Base-by-base conservation (phyloP, 2,113 vertebrate species). In the Protobothrops flavoviridis region DNA sequence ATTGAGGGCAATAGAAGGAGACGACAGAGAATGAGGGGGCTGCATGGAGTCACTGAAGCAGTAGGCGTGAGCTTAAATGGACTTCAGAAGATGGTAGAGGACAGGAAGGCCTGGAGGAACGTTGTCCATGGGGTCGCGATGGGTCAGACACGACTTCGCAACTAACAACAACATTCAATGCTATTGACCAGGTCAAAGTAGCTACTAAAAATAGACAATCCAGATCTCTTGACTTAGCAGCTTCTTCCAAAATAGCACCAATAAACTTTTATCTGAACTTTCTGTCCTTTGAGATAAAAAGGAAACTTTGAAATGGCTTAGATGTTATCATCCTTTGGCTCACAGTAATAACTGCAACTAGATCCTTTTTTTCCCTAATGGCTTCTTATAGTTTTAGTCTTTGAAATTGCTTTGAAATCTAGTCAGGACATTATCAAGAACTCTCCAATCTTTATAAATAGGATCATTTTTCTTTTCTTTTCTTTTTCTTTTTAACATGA, bases 281-380 rank as follows among this genome's bases (percentile, higher is more conserved):
- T 95, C 91, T 89, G 55, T 92, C 52, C 33, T 93, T 85, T 92
- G 55, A 95, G 96, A 95, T 89, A 94, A 92, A 94, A 92, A 93
- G 89, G 94, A 85, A 94, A 94, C 56, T 87, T 59, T 94, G 93
- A 97, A 96, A 95, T 92, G 87, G 48, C 94, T 96, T 95, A 94
- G 96, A 95, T 96, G 95, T 92, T 88, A 95, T 94, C 87, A 91
- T 94, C 93, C 92, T 11, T 29, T 95, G 26, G 95, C 92, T 94
- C 91, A 91, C 24, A 95, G 91, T 92, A 96, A 94, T 96, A 95
- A 95, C 95, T 94, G 94, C 95, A 96, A 96, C 96, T 95, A 97
- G 55, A 29, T 94, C 85, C 94, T 13, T 26, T 93, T 95, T 95
- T 1, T 0, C 20, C 21, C 56, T 95, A 95, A 96, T 95, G 94